A percentile compares a stretch with the other conserved stretches of the same genome.
These are phyloP conservation scores for Tinea semifulvella DNA, from an alignment of 2,888 invertebrate genomes.

Conservation along the genomic window DNA sequence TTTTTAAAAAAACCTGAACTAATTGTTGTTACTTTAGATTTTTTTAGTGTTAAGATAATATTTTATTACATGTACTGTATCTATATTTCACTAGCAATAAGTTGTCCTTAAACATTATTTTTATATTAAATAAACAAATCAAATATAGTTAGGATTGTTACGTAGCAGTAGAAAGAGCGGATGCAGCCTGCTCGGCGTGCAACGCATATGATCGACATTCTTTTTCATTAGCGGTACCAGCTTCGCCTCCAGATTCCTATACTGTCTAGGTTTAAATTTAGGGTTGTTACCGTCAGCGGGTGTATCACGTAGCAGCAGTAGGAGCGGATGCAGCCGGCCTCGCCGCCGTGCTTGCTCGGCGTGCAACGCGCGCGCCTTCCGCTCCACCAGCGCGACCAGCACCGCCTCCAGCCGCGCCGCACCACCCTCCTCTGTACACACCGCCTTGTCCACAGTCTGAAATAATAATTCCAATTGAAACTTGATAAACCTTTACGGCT, in stretches of 20 bases:
- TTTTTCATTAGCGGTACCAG: slow-evolving; percentile 76
- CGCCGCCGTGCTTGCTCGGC: slow-evolving; percentile 66
- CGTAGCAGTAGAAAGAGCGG: slow-evolving; percentile 50
- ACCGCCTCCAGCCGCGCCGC: slow-evolving; percentile 76
- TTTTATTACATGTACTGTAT: too few species aligned
- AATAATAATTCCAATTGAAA: too few species aligned
- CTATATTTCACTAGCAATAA: too few species aligned
- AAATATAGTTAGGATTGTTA: too few species aligned
- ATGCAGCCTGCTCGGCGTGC: slow-evolving; percentile 65
- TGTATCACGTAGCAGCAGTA: slow-evolving; percentile 50
- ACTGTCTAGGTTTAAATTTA: too few species aligned
- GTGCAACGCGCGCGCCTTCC: slow-evolving; percentile 67
- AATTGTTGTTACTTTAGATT: too few species aligned
- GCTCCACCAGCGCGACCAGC: slow-evolving; percentile 75
- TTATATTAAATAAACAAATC: too few species aligned
- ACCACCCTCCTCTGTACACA: slow-evolving; percentile 72
- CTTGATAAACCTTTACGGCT: too few species aligned
- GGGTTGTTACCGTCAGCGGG: slow-evolving; percentile 56
- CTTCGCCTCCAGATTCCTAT: slow-evolving; percentile 76
- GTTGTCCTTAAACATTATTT: too few species aligned
- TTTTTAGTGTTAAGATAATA: too few species aligned
- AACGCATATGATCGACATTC: slow-evolving; percentile 65
- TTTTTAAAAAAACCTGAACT: too few species aligned
- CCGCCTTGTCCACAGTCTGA: slow-evolving; percentile 73
- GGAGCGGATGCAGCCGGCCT: slow-evolving; percentile 44